phyloP scores from a whole-genome alignment of 2,888 invertebrate species.

The Fabriciana adippe region DNA sequence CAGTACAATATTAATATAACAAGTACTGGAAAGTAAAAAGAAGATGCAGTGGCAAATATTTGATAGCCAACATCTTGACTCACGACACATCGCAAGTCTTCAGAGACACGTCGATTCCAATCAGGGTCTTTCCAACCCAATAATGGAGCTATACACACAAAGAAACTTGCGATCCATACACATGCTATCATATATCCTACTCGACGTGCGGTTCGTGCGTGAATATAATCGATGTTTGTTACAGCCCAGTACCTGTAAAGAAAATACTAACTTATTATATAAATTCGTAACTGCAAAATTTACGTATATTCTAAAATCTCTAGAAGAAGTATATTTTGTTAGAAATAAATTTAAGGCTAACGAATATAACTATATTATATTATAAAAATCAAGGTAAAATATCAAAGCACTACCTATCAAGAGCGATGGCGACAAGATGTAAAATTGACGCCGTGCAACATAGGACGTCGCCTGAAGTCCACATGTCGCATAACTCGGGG shows the following conservation, averaged over 20 bases:
- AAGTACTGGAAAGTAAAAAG: constrained; percentile 94
- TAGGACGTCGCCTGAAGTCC: constrained; percentile 95
- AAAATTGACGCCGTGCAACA: constrained; percentile 93
- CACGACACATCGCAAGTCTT: constrained; percentile 88
- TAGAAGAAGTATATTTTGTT: too few species aligned
- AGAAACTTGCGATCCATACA: constrained; percentile 91
- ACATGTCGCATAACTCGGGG: constrained; percentile 95
- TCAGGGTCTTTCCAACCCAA: constrained; percentile 90
- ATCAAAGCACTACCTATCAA: constrained; percentile 84
- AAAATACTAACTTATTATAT: neutral
- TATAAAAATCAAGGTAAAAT: too few species aligned
- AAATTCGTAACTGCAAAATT: too few species aligned
- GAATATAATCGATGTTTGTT: constrained; percentile 94
- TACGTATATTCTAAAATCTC: too few species aligned
- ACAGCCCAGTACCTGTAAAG: constrained; percentile 92
- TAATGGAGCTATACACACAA: constrained; percentile 93
- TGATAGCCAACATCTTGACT: constrained; percentile 93
- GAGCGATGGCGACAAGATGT: constrained; percentile 90
- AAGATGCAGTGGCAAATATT: constrained; percentile 94
- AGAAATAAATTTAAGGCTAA: too few species aligned
- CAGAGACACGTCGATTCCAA: constrained; percentile 80
- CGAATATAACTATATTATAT: too few species aligned
- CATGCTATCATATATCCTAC: constrained; percentile 91
- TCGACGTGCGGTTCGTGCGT: constrained; percentile 88
- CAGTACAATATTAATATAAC: constrained; percentile 95